Percentiles rank a stretch among this genome's conserved stretches.
Conservation (phyloP, 2,888 invertebrate species). For the Steinernema carpocapsae region DNA sequence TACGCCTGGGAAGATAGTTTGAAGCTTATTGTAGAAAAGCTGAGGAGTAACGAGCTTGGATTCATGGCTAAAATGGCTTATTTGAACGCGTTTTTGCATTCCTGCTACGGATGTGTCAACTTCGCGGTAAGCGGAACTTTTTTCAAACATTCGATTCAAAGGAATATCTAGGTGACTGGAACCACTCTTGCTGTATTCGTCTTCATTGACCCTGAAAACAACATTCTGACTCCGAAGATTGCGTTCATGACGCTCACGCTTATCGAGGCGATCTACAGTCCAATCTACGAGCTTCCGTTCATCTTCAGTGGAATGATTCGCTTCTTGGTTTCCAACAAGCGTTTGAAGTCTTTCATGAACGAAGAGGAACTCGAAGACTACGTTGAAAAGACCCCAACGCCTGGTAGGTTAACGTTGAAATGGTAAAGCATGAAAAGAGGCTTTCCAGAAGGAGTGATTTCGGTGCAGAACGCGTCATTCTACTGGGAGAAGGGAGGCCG, state of each 20-base stretch:
- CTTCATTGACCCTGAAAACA: constrained; percentile 73
- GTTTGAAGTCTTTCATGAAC: constrained; percentile 64
- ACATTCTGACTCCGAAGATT: constrained; percentile 78
- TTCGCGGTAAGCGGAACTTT: constrained; percentile 62
- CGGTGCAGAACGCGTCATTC: constrained; percentile 85
- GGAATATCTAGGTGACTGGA: constrained; percentile 75
- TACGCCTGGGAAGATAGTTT: constrained; percentile 73
- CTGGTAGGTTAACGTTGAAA: constrained; percentile 9
- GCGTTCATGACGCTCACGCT: constrained; percentile 83
- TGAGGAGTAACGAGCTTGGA: constrained; percentile 70
- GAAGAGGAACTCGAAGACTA: constrained; percentile 61
- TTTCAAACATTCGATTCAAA: not conserved
- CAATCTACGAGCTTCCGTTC: constrained; percentile 78
- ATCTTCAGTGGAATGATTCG: constrained; percentile 67
- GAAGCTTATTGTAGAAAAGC: constrained; percentile 51
- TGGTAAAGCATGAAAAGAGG: constrained; percentile 32
- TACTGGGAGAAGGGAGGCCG: constrained; percentile 77
- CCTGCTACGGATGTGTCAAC: constrained; percentile 65
- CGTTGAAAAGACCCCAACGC: constrained; percentile 71
- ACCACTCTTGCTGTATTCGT: constrained; percentile 84
- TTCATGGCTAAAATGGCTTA: constrained; percentile 66
- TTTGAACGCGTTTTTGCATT: constrained; percentile 69
- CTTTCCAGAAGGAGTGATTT: constrained; percentile 70
- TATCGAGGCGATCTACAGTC: constrained; percentile 85
- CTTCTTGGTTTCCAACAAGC: constrained; percentile 64